A percentile compares a stretch with the other conserved stretches of the same genome.
These are phyloP conservation scores for Drosophila littoralis DNA, from an alignment of 1,140 invertebrate genomes.

Conservation along the genomic window DNA sequence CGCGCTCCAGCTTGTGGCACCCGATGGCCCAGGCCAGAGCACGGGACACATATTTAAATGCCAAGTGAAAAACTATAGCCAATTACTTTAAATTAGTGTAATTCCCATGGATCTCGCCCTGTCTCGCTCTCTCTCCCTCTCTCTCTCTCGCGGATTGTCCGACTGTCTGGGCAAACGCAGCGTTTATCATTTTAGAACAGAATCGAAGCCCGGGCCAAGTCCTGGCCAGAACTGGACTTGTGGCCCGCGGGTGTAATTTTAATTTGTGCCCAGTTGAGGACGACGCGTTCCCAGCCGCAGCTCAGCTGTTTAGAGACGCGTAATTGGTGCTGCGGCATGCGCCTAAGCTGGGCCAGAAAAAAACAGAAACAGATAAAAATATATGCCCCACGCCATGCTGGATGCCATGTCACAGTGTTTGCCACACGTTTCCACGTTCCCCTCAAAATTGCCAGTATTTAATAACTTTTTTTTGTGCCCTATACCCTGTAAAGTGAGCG, in stretches of 20 bases:
- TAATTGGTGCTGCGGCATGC: slow-evolving; percentile 73
- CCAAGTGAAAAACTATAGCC: slow-evolving; percentile 82
- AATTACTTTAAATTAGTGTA: slow-evolving; percentile 84
- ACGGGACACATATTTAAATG: slow-evolving; percentile 75
- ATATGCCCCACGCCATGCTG: slow-evolving; percentile 48
- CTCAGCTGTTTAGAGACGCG: slow-evolving; percentile 75
- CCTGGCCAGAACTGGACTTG: slow-evolving; percentile 34
- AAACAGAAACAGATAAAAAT: not conserved
- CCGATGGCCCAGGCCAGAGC: slow-evolving; percentile 9
- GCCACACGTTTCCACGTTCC: slow-evolving; percentile 37
- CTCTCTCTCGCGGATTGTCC: slow-evolving; percentile 6
- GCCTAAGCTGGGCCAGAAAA: slow-evolving; percentile 54
- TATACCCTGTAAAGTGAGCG: slow-evolving; percentile 34
- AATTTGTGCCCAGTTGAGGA: slow-evolving; percentile 65
- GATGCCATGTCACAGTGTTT: slow-evolving; percentile 69
- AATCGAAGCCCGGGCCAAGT: slow-evolving; percentile 9
- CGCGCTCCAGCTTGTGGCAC: slow-evolving; percentile 24
- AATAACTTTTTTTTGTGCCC: slow-evolving; percentile 69
- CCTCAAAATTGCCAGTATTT: slow-evolving; percentile 56
- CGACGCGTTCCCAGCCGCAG: slow-evolving; percentile 18
- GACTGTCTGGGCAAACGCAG: slow-evolving; percentile 20
- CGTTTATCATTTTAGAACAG: slow-evolving; percentile 69
- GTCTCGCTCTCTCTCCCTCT: not conserved
- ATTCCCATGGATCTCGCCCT: slow-evolving; percentile 71
- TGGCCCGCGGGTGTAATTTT: slow-evolving; percentile 83